Percentiles rank a stretch among this genome's conserved stretches.
Conservation (phyloP, 2,888 invertebrate genomes). For the Mythimna ferrago region DNA sequence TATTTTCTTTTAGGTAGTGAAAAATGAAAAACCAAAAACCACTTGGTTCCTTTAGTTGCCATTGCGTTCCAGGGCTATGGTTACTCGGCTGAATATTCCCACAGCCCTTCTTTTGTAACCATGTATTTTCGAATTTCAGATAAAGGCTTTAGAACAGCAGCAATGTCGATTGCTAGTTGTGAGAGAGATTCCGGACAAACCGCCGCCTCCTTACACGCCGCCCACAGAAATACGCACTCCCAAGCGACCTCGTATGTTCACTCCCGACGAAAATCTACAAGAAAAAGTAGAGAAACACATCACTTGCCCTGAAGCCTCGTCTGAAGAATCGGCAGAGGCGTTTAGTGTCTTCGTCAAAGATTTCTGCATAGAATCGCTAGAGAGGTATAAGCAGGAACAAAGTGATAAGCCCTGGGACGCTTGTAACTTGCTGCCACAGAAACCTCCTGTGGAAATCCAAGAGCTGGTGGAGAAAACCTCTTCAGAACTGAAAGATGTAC, state of each 20-base stretch:
- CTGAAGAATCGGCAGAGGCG: conserved; percentile 69
- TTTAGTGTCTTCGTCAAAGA: conserved; percentile 81
- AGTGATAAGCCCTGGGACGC: conserved; percentile 85
- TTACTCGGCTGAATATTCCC: too few species aligned
- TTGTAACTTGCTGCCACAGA: conserved; percentile 79
- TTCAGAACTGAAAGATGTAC: conserved; percentile 76
- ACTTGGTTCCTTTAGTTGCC: too few species aligned
- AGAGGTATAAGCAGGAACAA: conserved; percentile 69
- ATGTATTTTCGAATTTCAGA: conserved; percentile 71
- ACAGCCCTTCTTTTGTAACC: conserved; percentile 3
- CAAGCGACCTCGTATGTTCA: conserved; percentile 73
- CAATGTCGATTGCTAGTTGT: conserved; percentile 83
- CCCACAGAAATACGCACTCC: conserved; percentile 73
- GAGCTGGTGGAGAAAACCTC: conserved; percentile 71
- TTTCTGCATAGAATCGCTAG: conserved; percentile 78
- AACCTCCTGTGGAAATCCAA: conserved; percentile 67
- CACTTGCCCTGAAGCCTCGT: conserved; percentile 42
- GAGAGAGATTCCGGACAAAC: conserved; percentile 87
- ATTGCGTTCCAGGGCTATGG: too few species aligned
- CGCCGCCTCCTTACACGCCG: conserved; percentile 87
- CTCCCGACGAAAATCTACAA: conserved; percentile 69
- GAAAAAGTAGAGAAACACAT: conserved; percentile 72
- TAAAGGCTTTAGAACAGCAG: conserved; percentile 86
- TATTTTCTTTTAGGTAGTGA: too few species aligned
- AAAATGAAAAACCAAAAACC: too few species aligned